Conservation (phyloP, 2,113 vertebrate species). For the Callaeas wilsoni region DNA sequence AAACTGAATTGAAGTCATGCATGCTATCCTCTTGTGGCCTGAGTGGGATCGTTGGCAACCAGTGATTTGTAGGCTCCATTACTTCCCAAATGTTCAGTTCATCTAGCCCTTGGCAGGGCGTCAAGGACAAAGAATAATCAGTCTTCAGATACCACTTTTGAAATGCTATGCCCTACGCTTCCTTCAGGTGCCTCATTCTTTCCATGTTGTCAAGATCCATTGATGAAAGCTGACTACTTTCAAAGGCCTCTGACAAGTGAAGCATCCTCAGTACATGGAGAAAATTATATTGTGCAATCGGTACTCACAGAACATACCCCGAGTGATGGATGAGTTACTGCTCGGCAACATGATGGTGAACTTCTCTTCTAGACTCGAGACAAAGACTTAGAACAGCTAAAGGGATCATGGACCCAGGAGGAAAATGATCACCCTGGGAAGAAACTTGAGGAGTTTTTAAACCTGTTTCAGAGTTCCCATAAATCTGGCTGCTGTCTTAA, state of each 20-base stretch:
- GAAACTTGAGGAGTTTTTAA: not conserved
- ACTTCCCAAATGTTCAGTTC: constrained; percentile 64
- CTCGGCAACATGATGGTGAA: not conserved
- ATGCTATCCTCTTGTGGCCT: constrained; percentile 24
- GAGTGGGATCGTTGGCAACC: constrained; percentile 44
- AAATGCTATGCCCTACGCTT: constrained; percentile 54
- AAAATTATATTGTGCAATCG: constrained; percentile 44
- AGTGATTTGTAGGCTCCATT: constrained; percentile 74
- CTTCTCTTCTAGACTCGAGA: not conserved
- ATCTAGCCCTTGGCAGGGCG: constrained; percentile 72
- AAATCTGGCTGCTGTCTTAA: constrained; percentile 38
- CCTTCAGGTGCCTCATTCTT: constrained; percentile 72
- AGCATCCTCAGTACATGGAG: not conserved
- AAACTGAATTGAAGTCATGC: constrained; percentile 60
- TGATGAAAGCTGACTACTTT: constrained; percentile 72
- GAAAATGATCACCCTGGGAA: not conserved
- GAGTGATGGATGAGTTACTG: constrained; percentile 40
- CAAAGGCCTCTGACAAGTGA: constrained; percentile 64
- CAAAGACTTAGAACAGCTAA: not conserved
- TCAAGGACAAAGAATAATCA: constrained; percentile 76
- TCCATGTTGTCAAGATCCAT: constrained; percentile 63
- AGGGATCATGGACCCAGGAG: not conserved
- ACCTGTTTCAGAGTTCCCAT: not conserved
- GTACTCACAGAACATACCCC: constrained; percentile 23
- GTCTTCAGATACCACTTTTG: constrained; percentile 67